Percentiles rank a stretch among this genome's conserved stretches.
Evolutionary conservation across 2,113 vertebrate species (phyloP).

Genomic region (Brachyhypopomus gauderio): DNA sequence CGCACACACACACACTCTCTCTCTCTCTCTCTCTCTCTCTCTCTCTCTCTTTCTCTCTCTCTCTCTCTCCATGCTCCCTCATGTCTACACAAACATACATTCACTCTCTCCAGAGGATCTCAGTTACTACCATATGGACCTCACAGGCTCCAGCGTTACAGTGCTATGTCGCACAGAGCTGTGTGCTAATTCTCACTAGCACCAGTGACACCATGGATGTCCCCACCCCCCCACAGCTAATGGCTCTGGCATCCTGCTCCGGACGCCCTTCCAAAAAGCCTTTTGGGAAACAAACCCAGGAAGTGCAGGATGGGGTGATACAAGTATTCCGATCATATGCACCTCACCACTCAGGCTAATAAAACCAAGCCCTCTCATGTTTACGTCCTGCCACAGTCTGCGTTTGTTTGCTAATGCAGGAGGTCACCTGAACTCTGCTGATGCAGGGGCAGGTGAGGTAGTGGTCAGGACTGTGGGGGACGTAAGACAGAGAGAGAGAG

Average conservation of each 20-base stretch:
- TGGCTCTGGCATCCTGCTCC: background rate
- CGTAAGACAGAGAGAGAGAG: conserved; percentile 23
- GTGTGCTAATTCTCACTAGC: conserved; percentile 35
- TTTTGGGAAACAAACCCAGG: conserved; percentile 24
- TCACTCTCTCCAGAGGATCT: conserved; percentile 14
- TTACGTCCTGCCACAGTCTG: background rate
- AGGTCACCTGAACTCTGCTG: conserved; percentile 27
- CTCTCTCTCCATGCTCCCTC: background rate
- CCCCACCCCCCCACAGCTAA: background rate
- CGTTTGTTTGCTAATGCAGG: conserved; percentile 30
- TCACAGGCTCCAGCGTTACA: conserved; percentile 54
- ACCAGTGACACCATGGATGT: background rate
- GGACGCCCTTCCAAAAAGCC: conserved; percentile 18
- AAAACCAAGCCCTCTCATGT: conserved; percentile 30
- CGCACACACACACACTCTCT: no score
- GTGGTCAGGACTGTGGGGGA: conserved; percentile 23
- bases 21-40: no score
- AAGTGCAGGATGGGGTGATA: background rate
- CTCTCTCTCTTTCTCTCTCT: no score
- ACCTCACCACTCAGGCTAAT: background rate
- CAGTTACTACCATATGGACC: conserved; percentile 58
- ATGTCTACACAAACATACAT: background rate
- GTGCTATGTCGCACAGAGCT: conserved; percentile 43
- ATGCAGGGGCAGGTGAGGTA: background rate
- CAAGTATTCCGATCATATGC: background rate